phyloP scores from a whole-genome alignment of 92 coral and sea anemone species.

The Zoanthus solanderi region DNA sequence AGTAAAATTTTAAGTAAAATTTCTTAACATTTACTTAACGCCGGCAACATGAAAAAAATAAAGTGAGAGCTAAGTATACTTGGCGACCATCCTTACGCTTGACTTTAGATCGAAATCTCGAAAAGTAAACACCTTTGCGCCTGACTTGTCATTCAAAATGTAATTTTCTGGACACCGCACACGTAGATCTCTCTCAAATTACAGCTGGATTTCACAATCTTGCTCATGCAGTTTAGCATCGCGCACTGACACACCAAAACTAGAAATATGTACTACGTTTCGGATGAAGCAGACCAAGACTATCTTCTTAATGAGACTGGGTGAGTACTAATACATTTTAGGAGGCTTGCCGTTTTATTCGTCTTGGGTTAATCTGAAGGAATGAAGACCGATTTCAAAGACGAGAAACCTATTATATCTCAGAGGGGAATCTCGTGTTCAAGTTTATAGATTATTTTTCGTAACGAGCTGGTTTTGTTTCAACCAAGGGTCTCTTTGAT shows the following conservation, averaged over 20 bases:
- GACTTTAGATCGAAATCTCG: constrained; percentile 6
- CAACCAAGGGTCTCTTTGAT: constrained; percentile 41
- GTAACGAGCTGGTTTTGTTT: constrained; percentile 42
- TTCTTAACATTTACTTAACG: not conserved
- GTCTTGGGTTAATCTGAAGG: constrained; percentile 36
- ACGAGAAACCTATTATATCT: constrained; percentile 23
- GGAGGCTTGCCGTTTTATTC: constrained; percentile 26
- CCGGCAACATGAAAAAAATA: not conserved
- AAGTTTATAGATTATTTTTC: constrained; percentile 34
- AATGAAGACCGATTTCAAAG: not conserved
- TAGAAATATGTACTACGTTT: constrained; percentile 40
- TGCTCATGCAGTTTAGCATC: constrained; percentile 42
- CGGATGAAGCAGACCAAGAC: constrained; percentile 27
- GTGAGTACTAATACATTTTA: constrained; percentile 24
- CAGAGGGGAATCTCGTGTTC: constrained; percentile 19
- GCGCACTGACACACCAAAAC: not conserved
- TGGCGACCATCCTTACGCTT: too few species aligned
- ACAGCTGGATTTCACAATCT: constrained; percentile 48
- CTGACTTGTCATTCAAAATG: constrained; percentile 40
- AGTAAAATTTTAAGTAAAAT: too few species aligned
- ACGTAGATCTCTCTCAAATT: constrained; percentile 44
- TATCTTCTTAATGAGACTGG: constrained; percentile 19
- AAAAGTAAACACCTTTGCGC: constrained; percentile 35
- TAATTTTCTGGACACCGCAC: too few species aligned
- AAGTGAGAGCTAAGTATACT: not conserved